Conservation (phyloP, 2,797 vertebrate genomes). For the Scolopax bukidnonensis region DNA sequence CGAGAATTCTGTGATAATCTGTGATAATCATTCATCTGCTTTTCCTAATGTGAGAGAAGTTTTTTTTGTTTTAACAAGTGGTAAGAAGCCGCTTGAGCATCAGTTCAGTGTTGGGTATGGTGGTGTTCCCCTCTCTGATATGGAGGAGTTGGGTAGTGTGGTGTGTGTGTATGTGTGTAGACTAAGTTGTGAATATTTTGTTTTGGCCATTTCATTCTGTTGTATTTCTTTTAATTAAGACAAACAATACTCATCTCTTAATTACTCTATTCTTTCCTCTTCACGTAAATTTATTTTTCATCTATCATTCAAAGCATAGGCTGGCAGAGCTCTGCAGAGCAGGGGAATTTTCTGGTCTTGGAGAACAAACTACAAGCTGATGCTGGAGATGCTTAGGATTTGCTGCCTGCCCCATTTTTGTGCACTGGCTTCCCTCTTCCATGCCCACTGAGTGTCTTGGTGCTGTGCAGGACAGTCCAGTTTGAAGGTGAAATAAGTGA, state of each 20-base stretch:
- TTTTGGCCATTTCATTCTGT: background rate
- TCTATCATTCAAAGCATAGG: background rate
- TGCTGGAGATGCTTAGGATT: background rate
- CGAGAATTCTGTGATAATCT: no score
- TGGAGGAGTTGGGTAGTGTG: rapidly evolving
- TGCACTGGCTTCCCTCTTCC: background rate
- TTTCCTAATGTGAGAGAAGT: background rate
- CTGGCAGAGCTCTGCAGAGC: background rate
- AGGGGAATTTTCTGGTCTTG: background rate
- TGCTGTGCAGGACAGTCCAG: background rate
- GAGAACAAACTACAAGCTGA: background rate
- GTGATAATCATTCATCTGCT: background rate
- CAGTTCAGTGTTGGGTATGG: background rate
- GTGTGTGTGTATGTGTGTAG: background rate
- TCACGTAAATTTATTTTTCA: background rate
- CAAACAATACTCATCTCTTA: background rate
- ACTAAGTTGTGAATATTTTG: background rate
- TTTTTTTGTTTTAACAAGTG: background rate
- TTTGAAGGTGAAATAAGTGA: background rate
- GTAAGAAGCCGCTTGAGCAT: background rate
- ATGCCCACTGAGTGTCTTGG: background rate
- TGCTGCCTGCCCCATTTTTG: background rate
- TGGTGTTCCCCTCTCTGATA: background rate
- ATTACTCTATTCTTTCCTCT: background rate
- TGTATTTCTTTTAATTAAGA: background rate